These are phyloP conservation scores for Phocides pigmalion DNA, from an alignment of 1,140 invertebrate species.

Conservation along the genomic window DNA sequence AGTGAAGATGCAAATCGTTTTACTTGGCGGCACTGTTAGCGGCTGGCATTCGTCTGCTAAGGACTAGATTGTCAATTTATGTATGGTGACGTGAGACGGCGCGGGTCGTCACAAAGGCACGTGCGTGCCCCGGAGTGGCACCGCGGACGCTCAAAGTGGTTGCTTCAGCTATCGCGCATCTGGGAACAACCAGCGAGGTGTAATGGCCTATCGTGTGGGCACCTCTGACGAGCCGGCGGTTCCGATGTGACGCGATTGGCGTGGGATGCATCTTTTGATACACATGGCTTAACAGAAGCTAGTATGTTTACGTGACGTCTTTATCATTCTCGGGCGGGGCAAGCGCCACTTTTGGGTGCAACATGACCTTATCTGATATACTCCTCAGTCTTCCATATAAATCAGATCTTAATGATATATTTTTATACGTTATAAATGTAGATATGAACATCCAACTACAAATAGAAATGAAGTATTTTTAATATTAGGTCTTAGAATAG, in stretches of 20 bases:
- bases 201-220: conserved; percentile 69
- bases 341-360: conserved; percentile 53
- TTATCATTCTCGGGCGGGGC: conserved; percentile 42
- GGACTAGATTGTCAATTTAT: conserved; percentile 69
- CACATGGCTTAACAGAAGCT: conserved; percentile 40
- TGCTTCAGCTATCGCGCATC: conserved; percentile 64
- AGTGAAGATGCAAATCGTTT: conserved; percentile 32
- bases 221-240: conserved; percentile 59
- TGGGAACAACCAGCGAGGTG: conserved; percentile 66
- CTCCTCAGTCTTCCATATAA: not conserved
- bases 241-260: conserved; percentile 45
- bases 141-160: conserved; percentile 62
- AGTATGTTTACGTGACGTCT: conserved; percentile 31
- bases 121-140: conserved; percentile 64
- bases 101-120: conserved; percentile 69
- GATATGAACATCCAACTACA: too few relatives aligned
- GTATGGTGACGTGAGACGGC: conserved; percentile 65
- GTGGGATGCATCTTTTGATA: conserved; percentile 55
- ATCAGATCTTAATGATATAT: not conserved
- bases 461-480: too few relatives aligned
- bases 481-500: too few relatives aligned
- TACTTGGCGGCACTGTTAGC: conserved; percentile 22
- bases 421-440: too few relatives aligned
- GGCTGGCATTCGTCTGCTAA: conserved; percentile 46
- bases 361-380: conserved; percentile 23